phyloP scores from a whole-genome alignment of 2,888 invertebrate genomes.

The Erynnis tages region DNA sequence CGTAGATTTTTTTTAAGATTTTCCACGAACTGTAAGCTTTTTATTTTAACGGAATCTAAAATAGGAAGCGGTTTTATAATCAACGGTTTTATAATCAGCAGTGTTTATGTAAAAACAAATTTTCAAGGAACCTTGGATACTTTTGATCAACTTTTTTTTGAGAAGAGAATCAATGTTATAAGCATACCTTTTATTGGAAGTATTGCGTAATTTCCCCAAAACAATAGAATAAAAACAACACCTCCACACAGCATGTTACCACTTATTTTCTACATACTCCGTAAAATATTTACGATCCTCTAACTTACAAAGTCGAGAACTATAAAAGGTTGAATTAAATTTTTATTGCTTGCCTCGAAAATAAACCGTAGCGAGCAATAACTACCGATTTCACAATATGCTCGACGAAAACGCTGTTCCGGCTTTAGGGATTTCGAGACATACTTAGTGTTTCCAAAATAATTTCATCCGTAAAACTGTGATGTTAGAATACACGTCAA shows the following conservation, averaged over 20 bases:
- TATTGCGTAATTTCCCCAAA: neutral
- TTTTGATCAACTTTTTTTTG: no score
- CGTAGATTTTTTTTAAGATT: constrained; percentile 44
- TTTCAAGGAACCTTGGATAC: no score
- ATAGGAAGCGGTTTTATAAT: neutral
- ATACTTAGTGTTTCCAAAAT: neutral
- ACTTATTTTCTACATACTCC: no score
- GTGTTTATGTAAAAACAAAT: no score
- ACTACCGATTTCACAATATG: neutral
- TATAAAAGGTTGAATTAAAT: neutral
- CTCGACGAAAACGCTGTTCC: neutral
- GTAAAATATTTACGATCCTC: no score
- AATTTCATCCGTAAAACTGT: no score
- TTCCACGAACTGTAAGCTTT: constrained; percentile 37
- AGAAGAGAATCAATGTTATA: no score
- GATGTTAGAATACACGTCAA: no score
- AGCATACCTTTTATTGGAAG: constrained; percentile 5
- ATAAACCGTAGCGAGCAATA: neutral
- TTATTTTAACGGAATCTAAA: constrained; percentile 12
- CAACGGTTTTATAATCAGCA: no score
- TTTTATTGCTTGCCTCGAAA: constrained; percentile 8
- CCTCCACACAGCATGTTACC: neutral
- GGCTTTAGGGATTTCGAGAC: neutral
- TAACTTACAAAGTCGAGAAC: neutral
- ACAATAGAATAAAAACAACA: constrained; percentile 2